phyloP scores from a whole-genome alignment of 35 echinoderm and acorn worm species.

The Heliocidaris tuberculata region DNA sequence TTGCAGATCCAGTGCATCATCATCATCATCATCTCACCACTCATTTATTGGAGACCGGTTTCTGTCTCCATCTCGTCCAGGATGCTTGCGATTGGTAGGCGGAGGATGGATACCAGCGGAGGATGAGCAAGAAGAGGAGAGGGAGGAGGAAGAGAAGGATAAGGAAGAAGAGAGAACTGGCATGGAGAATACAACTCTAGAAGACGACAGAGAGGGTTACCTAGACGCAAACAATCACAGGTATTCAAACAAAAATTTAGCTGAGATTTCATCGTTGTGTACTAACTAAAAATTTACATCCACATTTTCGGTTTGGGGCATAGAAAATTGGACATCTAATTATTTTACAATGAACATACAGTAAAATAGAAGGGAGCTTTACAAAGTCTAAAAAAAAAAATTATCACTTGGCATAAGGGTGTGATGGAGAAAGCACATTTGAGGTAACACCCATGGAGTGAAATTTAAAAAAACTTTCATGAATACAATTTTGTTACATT shows the following conservation, averaged over 20 bases:
- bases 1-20: background rate
- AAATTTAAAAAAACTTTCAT: too few species aligned
- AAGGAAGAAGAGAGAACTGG: background rate
- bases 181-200: background rate
- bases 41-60: constrained; percentile 51
- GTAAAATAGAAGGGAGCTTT: too few species aligned
- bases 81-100: constrained; percentile 11
- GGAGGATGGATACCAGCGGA: constrained; percentile 6
- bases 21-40: constrained; percentile 2
- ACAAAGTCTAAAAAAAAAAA: too few species aligned
- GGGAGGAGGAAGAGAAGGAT: background rate
- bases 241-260: background rate
- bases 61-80: constrained; percentile 25
- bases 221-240: background rate
- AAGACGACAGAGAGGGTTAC: background rate
- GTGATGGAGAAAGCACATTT: too few species aligned
- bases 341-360: too few species aligned
- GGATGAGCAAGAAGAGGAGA: background rate
- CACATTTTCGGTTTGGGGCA: too few species aligned
- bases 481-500: too few species aligned
- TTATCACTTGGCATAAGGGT: too few species aligned
- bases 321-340: too few species aligned
- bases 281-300: too few species aligned
- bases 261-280: too few species aligned
- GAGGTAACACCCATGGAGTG: too few species aligned